Base-by-base conservation (phyloP, 2,888 invertebrate species). In the Boloria euphrosyne region DNA sequence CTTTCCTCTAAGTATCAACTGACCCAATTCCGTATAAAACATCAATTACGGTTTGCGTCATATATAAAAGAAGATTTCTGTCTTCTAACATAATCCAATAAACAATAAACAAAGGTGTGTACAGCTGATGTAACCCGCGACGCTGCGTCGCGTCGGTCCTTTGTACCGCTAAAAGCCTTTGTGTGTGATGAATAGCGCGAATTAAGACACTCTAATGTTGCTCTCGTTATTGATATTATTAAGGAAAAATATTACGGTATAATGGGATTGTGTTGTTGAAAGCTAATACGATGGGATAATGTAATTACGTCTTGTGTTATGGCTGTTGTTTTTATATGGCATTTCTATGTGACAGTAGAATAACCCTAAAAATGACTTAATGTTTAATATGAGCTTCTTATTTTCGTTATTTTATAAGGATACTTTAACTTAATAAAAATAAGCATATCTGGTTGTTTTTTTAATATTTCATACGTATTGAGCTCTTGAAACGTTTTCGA, bases 141-240 rank as follows among this genome's bases (percentile, higher is more conserved):
- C 62, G 49, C 61, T 51, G 58, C 59, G 63, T 58, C 55, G 58
- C 59, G 63, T 58, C 69, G 53, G 66, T 65, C 68, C 70, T 71
- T 70, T 72, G 74, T 75, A 58, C 65, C 73, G 70, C 77, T 79
- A 79, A 80, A 81, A 80, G 79, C 78, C 75, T 81, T 82, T 78
- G 79, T 79, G 75, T 74, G 74, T 81, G 82, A 82, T 79, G 81
- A 77, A 80, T 80, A 75, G 71, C 72, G 65, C 74, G 74, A 74
- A 66, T 63, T 70, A 65, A 16, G 55, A 57, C 17, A 5, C 13
- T 46, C 18, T 10, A 16, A 13, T 38, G 22, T 38, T 7, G 7
- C n/a, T 16, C 18, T 18, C 10, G 13, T 18, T 55, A 44, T 44
- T 44, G 55, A 55, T 43, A 55, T 17, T 55, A 13, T 44, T 44